Evolutionary conservation across 2,797 vertebrate genomes (phyloP).

Genomic region (Gymnodraco acuticeps): DNA sequence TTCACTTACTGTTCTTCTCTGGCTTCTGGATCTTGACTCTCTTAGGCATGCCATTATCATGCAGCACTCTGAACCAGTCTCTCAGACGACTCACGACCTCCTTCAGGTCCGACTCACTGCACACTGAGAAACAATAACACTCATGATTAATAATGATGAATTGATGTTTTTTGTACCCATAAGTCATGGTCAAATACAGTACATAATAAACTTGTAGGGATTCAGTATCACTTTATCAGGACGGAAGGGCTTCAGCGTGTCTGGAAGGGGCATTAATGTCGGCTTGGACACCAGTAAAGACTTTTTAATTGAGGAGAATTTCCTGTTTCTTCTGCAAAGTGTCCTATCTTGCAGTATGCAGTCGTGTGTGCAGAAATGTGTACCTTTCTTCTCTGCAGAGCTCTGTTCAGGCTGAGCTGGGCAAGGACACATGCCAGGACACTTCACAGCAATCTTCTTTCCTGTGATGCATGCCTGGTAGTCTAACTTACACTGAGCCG

Average conservation of each 20-base stretch:
- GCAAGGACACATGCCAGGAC: conserved; percentile 93
- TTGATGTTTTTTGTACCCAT: conserved; percentile 26
- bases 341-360: conserved; percentile 24
- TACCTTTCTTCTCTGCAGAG: conserved; percentile 90
- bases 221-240: conserved; percentile 5
- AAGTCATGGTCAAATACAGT: too few relatives aligned
- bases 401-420: conserved; percentile 80
- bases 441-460: conserved; percentile 93
- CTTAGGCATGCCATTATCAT: conserved; percentile 92
- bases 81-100: conserved; percentile 92
- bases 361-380: conserved; percentile 19
- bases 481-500: conserved; percentile 93
- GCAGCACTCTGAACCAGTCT: conserved; percentile 96
- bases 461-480: conserved; percentile 95
- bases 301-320: conserved; percentile 30
- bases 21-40: conserved; percentile 89
- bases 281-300: conserved; percentile 14
- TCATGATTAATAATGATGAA: conserved; percentile 43
- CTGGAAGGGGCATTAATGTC: neutral
- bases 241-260: conserved; percentile 21
- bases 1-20: conserved; percentile 91
- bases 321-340: conserved; percentile 13
- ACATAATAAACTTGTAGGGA: conserved; percentile 1
- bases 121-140: conserved; percentile 80
- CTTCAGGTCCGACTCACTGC: conserved; percentile 91